Evolutionary conservation across 2,888 invertebrate genomes (phyloP), one percentile per base, ranked within the genome.

Genomic region (Ceraclea dissimilis): DNA sequence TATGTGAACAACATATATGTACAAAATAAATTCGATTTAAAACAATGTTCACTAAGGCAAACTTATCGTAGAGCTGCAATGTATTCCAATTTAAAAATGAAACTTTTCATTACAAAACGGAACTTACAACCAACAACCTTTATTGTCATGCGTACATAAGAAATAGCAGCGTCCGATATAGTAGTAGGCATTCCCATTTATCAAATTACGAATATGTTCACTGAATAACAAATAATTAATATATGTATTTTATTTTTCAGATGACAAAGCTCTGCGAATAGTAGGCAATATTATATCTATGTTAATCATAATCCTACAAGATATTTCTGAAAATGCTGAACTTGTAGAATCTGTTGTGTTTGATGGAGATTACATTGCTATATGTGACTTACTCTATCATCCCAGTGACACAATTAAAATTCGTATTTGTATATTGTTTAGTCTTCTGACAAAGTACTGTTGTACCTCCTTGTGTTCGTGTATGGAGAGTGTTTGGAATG

Each of bases 271-370:
- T 58, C 72, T 82, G 1, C 76, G 86, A 16, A 78, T 90, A 33
- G 84, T 83, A 0, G 74, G 82, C 19, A 86, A 88, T 67, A 74
- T 89, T 10, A 68, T 90, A 21, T 88, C 89, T 0, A 78, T 90
- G 26, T 74, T 92, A 8, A 86, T 84, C 52, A 85, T 88, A 11
- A 79, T 90, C 2, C 70, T 91, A 16, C 80, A 88, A 63, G 84
- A 84, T 58, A 71, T 85, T 17, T 89, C 91, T 0, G 88, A 89
- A 66, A 86, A 90, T 67, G 83, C 84, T 0, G 85, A 85, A 57
- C 75, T 90, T 1, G 84, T 91, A 0, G 88, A 88, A 66, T 83
- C 82, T 64, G 82, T 91, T 58, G 72, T 89, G 4, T 74, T 84
- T 56, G 80, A 80, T 39, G 62, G 70, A 2, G 71, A 71, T 2